phyloP scores from a whole-genome alignment of 2,797 vertebrate genomes.

The Prionace glauca region DNA sequence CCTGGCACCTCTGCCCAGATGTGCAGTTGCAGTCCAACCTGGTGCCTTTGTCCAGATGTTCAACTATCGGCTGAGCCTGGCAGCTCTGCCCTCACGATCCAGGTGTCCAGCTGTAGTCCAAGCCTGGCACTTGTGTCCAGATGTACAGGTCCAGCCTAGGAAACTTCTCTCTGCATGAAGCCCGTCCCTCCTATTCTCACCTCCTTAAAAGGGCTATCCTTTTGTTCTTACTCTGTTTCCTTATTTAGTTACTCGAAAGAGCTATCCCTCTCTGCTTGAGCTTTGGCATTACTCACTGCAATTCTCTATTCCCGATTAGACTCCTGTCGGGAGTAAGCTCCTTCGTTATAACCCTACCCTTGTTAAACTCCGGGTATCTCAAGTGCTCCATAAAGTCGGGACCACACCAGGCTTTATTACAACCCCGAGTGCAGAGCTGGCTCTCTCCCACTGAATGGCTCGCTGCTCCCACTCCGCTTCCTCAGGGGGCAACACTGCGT shows the following conservation, averaged over 20 bases:
- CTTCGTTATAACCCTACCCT: not conserved
- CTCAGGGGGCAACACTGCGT: not conserved
- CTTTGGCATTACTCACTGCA: not conserved
- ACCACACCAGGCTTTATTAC: not conserved
- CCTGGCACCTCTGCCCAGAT: no score
- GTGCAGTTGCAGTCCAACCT: no score
- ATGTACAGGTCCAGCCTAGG: no score
- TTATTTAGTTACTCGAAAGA: not conserved
- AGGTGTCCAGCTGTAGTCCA: no score
- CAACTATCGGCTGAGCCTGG: no score
- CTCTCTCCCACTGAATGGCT: no score
- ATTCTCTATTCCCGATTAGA: not conserved
- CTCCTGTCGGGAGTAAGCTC: not conserved
- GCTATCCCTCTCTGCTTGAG: not conserved
- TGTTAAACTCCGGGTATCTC: not conserved
- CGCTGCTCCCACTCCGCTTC: not conserved
- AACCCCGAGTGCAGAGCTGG: not conserved
- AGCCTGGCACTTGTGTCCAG: no score
- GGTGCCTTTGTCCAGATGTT: no score
- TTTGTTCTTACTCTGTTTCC: not conserved
- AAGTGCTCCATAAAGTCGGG: not conserved
- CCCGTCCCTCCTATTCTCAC: not conserved
- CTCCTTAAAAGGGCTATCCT: not conserved
- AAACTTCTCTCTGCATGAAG: not conserved
- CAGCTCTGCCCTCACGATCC: no score